Evolutionary conservation across 2,113 vertebrate species (phyloP).

Genomic region (Romanogobio albipinnatus): DNA sequence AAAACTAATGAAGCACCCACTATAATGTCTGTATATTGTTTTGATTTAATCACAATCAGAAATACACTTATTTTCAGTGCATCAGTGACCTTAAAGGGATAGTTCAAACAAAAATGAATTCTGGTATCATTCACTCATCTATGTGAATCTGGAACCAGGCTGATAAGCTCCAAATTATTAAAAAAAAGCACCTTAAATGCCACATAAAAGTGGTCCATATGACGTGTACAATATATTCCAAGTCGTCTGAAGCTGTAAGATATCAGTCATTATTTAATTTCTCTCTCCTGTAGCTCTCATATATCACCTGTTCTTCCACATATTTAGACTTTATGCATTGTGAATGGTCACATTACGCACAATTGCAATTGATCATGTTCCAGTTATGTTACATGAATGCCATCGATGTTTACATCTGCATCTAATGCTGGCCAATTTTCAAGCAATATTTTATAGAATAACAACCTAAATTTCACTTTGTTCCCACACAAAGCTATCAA

Average conservation of each 20-base stretch:
- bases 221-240: not conserved
- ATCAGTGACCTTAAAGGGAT: conserved; percentile 33
- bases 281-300: not conserved
- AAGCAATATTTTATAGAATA: too few relatives aligned
- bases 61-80: not conserved
- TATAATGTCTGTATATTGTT: not conserved
- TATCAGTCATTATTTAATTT: not conserved
- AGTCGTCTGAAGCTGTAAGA: not conserved
- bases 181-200: not conserved
- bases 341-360: not conserved
- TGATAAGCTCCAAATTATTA: not conserved
- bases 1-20: conserved; percentile 25
- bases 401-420: too few relatives aligned
- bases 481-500: too few relatives aligned
- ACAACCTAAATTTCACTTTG: too few relatives aligned
- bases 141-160: not conserved
- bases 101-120: not conserved
- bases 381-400: too few relatives aligned
- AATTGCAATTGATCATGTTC: too few relatives aligned
- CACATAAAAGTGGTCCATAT: not conserved
- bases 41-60: conserved; percentile 2
- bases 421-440: too few relatives aligned
- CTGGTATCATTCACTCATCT: not conserved
- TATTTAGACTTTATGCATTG: not conserved
- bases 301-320: too few relatives aligned